Conservation (phyloP, 1,140 invertebrate species). For the Bactericera cockerelli region DNA sequence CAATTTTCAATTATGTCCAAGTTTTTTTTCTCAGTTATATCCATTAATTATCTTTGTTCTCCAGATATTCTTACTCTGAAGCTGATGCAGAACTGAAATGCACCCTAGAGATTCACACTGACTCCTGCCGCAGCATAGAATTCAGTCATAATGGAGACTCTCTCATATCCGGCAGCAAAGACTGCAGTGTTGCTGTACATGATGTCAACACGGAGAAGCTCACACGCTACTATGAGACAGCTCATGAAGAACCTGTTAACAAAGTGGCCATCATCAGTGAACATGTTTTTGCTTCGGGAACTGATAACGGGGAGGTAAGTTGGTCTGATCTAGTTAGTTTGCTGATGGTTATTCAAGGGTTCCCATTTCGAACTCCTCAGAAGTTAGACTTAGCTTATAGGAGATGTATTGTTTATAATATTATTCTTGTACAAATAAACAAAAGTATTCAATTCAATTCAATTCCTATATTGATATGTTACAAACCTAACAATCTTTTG, state of each 20-base stretch:
- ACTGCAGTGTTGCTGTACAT: conserved; percentile 59
- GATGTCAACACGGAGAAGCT: conserved; percentile 64
- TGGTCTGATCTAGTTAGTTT: too few relatives aligned
- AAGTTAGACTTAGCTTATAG: too few relatives aligned
- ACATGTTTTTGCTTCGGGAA: conserved; percentile 67
- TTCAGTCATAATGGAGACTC: conserved; percentile 57
- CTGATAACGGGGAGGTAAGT: conserved; percentile 49
- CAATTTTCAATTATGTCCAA: too few relatives aligned
- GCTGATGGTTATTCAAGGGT: too few relatives aligned
- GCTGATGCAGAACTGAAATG: conserved; percentile 48
- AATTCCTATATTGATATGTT: too few relatives aligned
- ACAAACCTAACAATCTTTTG: too few relatives aligned
- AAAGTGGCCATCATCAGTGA: conserved; percentile 55
- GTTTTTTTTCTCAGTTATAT: too few relatives aligned
- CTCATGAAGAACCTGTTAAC: conserved; percentile 67
- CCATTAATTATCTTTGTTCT: too few relatives aligned
- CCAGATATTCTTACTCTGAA: conserved; percentile 50
- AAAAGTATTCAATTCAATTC: too few relatives aligned
- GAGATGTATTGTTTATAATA: too few relatives aligned
- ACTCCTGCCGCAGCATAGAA: conserved; percentile 61
- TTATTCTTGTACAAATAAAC: too few relatives aligned
- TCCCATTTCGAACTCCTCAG: too few relatives aligned
- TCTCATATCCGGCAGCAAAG: conserved; percentile 64
- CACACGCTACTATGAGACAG: conserved; percentile 55
- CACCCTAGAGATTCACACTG: conserved; percentile 59